Evolutionary conservation across 2,797 vertebrate species (phyloP).

Genomic region (Harpagifer antarcticus): DNA sequence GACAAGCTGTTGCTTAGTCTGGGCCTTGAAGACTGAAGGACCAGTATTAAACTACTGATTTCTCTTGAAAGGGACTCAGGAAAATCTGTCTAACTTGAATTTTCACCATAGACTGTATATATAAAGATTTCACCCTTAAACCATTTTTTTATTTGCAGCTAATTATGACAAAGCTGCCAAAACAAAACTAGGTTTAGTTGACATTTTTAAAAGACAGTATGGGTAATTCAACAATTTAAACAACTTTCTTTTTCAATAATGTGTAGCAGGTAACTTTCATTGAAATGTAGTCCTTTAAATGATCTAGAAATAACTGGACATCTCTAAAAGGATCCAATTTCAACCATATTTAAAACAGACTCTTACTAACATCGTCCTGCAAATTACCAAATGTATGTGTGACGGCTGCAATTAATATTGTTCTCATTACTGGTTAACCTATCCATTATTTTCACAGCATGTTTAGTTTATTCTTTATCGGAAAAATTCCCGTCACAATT

Average conservation of each 20-base stretch:
- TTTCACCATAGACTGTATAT: no score
- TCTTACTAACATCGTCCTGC: no score
- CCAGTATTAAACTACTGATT: background rate
- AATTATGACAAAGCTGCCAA: background rate
- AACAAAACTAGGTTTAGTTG: no score
- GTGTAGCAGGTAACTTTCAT: background rate
- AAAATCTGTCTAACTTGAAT: background rate
- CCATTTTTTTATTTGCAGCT: background rate
- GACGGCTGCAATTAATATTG: no score
- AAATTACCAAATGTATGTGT: no score
- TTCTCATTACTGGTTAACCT: no score
- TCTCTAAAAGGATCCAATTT: background rate
- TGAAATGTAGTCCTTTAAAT: background rate
- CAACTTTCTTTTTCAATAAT: background rate
- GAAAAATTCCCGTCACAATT: background rate
- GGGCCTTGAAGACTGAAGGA: background rate
- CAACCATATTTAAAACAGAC: background rate
- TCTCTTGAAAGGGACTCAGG: background rate
- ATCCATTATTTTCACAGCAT: no score
- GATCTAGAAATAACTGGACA: background rate
- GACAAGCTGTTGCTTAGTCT: slow-evolving; percentile 60
- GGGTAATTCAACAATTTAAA: background rate
- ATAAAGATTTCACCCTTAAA: background rate
- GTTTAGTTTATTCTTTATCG: background rate
- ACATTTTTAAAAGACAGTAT: background rate